Evolutionary conservation across 2,888 invertebrate genomes (phyloP).

Genomic region (Drosophila neoperkinsi): DNA sequence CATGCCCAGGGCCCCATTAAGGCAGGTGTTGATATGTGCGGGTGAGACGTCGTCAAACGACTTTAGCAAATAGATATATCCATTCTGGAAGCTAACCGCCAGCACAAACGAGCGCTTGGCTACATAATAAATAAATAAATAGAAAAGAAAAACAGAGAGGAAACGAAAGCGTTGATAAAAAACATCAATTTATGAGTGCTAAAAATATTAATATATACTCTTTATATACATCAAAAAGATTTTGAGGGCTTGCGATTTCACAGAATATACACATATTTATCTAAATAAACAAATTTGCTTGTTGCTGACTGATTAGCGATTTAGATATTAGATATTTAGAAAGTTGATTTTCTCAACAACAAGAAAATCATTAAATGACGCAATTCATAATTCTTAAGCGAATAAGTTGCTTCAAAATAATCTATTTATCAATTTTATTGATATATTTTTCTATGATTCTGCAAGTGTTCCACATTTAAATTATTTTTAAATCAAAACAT

Average conservation of each 20-base stretch:
- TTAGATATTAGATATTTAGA: background rate
- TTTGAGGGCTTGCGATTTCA: background rate
- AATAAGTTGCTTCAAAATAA: background rate
- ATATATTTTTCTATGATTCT: background rate
- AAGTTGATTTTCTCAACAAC: background rate
- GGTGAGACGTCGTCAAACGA: slow-evolving; percentile 98
- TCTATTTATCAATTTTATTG: background rate
- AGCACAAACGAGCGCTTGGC: slow-evolving; percentile 91
- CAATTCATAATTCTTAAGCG: background rate
- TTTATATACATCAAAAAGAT: background rate
- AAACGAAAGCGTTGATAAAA: background rate
- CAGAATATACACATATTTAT: background rate
- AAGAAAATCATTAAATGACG: background rate
- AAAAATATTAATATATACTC: background rate
- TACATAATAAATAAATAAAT: slow-evolving; percentile 49
- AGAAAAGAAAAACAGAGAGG: too few relatives aligned
- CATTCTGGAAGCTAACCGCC: slow-evolving; percentile 95
- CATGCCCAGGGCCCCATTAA: slow-evolving; percentile 90
- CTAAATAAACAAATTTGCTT: background rate
- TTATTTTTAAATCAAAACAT: background rate
- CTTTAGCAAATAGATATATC: slow-evolving; percentile 94
- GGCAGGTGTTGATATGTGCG: slow-evolving; percentile 91
- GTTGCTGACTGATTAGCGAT: background rate
- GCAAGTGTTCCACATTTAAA: background rate
- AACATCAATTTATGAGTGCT: background rate